Evolutionary conservation across 2,113 vertebrate species (phyloP).

Genomic region (Brienomyrus brachyistius): DNA sequence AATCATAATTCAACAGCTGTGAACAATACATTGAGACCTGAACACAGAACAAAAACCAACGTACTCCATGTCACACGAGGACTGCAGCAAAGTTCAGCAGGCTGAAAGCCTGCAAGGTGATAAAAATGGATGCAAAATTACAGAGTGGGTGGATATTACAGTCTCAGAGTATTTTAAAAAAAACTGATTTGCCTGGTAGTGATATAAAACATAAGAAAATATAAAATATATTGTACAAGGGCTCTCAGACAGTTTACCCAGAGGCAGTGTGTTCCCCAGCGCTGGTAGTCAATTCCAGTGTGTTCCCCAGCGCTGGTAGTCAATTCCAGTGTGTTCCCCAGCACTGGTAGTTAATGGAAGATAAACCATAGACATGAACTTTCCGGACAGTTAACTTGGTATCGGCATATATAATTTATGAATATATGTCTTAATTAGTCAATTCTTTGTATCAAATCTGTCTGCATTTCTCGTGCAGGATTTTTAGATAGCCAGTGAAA

Average conservation of each 20-base stretch:
- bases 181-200: not conserved
- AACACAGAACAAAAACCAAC: not conserved
- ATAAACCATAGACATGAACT: not conserved
- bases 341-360: not conserved
- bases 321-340: not conserved
- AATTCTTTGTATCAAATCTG: not conserved
- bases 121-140: not conserved
- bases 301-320: not conserved
- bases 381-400: not conserved
- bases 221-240: not conserved
- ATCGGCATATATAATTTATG: not conserved
- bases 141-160: not conserved
- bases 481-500: not conserved
- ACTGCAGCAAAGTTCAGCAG: not conserved
- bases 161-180: not conserved
- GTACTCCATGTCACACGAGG: not conserved
- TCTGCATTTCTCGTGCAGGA: not conserved
- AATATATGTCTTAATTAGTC: not conserved
- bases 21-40: not conserved
- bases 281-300: not conserved
- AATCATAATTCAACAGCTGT: not conserved
- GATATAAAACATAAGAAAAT: not conserved
- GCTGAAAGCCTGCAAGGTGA: not conserved
- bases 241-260: not conserved
- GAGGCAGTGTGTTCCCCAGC: not conserved